Percentiles rank a stretch among this genome's conserved stretches.
These are phyloP conservation scores for Pantherophis guttatus DNA, from an alignment of 2,113 vertebrate genomes.

Conservation along the genomic window DNA sequence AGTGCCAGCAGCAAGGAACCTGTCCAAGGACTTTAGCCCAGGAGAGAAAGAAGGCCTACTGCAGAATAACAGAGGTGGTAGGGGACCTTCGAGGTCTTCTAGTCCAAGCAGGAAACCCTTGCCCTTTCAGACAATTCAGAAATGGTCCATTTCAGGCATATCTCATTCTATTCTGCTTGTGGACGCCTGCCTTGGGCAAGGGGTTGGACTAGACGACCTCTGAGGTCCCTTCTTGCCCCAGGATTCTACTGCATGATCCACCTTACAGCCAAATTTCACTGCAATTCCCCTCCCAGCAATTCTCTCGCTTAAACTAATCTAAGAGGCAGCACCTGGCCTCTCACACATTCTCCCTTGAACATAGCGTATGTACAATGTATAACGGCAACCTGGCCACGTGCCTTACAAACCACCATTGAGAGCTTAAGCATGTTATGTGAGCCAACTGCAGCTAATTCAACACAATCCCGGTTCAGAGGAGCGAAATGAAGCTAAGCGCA, in stretches of 20 bases:
- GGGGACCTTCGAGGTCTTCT: neutral
- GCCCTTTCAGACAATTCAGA: neutral
- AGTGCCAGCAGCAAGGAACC: neutral
- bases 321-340: neutral
- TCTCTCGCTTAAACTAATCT: neutral
- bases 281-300: neutral
- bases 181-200: no score
- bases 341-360: neutral
- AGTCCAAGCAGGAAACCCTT: neutral
- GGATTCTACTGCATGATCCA: no score
- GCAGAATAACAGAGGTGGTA: neutral
- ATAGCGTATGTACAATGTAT: neutral
- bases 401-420: neutral
- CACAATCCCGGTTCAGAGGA: neutral
- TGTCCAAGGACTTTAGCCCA: neutral
- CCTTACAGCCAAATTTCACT: no score
- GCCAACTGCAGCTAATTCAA: neutral
- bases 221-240: no score
- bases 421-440: neutral
- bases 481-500: neutral
- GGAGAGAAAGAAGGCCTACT: neutral
- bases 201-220: no score
- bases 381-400: neutral
- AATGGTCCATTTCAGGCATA: neutral
- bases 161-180: neutral